A percentile compares a stretch with the other conserved stretches of the same genome.
Evolutionary conservation across 1,140 invertebrate genomes (phyloP).

Genomic region (Bactericera cockerelli): DNA sequence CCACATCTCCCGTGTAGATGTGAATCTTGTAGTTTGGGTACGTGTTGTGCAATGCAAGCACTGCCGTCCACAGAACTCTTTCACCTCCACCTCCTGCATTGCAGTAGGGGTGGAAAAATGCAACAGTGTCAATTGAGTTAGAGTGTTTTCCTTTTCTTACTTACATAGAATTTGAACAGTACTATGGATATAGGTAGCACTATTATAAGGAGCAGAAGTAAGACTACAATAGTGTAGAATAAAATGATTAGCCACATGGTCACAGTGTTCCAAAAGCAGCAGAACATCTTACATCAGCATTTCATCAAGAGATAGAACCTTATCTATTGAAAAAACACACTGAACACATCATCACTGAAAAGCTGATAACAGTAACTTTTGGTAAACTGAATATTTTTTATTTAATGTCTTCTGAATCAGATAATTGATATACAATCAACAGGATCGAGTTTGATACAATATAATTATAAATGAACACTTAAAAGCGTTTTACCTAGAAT

Average conservation of each 20-base stretch:
- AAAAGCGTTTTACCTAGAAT: too few species aligned
- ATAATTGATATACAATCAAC: too few species aligned
- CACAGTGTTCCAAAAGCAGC: background rate
- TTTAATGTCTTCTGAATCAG: too few species aligned
- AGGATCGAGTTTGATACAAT: too few species aligned
- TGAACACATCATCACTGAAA: too few species aligned
- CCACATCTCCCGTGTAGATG: conserved; percentile 79
- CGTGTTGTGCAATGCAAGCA: conserved; percentile 61
- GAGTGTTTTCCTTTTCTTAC: background rate
- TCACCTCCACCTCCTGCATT: conserved; percentile 97
- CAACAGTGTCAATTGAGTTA: conserved; percentile 34
- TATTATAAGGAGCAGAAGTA: background rate
- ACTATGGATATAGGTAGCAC: background rate
- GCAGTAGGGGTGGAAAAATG: conserved; percentile 95
- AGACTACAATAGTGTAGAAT: background rate
- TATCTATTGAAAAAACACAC: too few species aligned
- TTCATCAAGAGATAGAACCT: too few species aligned
- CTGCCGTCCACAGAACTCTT: conserved; percentile 89
- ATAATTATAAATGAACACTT: too few species aligned
- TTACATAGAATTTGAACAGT: background rate
- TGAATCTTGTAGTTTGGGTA: conserved; percentile 55
- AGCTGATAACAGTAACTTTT: too few species aligned
- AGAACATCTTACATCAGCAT: background rate
- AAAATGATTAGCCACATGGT: background rate
- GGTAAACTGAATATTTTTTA: too few species aligned